phyloP scores from a whole-genome alignment of 2,113 vertebrate species.

The Serilophus lunatus region DNA sequence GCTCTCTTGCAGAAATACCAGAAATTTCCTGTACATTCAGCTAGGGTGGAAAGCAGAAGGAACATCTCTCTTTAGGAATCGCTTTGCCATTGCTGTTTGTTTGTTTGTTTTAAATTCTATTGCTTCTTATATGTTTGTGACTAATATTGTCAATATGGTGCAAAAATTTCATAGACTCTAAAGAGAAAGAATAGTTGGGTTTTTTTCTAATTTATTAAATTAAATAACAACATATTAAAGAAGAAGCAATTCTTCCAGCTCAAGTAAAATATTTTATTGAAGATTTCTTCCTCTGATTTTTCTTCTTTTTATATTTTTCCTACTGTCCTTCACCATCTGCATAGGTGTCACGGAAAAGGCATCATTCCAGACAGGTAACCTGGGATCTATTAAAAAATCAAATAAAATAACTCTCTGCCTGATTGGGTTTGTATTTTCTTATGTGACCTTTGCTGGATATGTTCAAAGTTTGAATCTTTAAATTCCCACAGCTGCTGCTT shows the following conservation, averaged over 20 bases:
- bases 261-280: background rate
- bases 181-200: background rate
- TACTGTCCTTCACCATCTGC: background rate
- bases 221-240: background rate
- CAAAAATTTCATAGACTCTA: background rate
- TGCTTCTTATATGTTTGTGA: accelerated
- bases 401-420: background rate
- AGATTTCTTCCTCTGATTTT: background rate
- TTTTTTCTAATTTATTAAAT: background rate
- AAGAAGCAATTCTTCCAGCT: background rate
- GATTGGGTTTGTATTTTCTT: background rate
- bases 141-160: background rate
- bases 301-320: background rate
- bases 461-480: background rate
- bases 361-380: background rate
- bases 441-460: background rate
- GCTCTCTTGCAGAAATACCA: background rate
- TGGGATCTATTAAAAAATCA: accelerated
- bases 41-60: background rate
- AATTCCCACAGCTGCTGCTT: background rate
- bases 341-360: background rate
- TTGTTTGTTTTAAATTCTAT: background rate
- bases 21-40: background rate
- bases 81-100: accelerated
- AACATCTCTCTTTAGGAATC: background rate